Evolutionary conservation across 2,113 vertebrate species (phyloP).

Genomic region (Elachura formosa): DNA sequence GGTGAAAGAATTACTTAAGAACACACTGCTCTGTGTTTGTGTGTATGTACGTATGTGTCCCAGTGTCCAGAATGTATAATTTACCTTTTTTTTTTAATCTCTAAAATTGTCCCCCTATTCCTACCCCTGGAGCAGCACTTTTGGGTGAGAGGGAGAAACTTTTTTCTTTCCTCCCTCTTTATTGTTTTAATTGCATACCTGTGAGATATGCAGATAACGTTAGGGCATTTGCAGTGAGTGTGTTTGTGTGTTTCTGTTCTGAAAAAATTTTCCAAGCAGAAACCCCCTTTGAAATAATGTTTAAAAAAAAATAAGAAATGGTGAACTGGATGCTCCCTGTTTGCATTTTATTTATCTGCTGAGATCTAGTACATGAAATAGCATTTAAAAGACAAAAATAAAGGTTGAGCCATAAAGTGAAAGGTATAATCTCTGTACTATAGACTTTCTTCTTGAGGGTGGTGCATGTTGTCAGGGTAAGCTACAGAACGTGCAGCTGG

Average conservation of each 20-base stretch:
- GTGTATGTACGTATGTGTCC: conserved; percentile 3
- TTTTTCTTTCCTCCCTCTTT: conserved; percentile 37
- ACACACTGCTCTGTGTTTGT: conserved; percentile 39
- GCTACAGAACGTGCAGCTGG: conserved; percentile 48
- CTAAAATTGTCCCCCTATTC: conserved; percentile 32
- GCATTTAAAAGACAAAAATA: conserved; percentile 50
- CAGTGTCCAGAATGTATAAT: conserved; percentile 38
- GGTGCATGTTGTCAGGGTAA: conserved; percentile 60
- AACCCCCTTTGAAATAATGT: conserved; percentile 58
- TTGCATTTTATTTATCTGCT: conserved; percentile 58
- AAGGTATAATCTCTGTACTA: conserved; percentile 48
- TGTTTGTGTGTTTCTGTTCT: conserved; percentile 57
- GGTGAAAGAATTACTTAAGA: conserved; percentile 29
- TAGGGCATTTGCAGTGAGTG: conserved; percentile 62
- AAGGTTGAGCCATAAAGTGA: conserved; percentile 68
- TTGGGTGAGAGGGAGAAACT: conserved; percentile 61
- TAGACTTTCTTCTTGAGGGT: conserved; percentile 42
- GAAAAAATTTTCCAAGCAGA: conserved; percentile 64
- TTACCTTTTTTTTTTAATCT: conserved; percentile 1
- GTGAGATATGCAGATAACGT: conserved; percentile 58
- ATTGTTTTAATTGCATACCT: conserved; percentile 60
- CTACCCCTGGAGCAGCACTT: conserved; percentile 70
- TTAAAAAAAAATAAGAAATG: not conserved
- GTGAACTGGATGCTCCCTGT: conserved; percentile 55
- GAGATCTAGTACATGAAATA: conserved; percentile 52